Base-by-base conservation (phyloP, 2,888 invertebrate species). In the Xanthia icteritia region DNA sequence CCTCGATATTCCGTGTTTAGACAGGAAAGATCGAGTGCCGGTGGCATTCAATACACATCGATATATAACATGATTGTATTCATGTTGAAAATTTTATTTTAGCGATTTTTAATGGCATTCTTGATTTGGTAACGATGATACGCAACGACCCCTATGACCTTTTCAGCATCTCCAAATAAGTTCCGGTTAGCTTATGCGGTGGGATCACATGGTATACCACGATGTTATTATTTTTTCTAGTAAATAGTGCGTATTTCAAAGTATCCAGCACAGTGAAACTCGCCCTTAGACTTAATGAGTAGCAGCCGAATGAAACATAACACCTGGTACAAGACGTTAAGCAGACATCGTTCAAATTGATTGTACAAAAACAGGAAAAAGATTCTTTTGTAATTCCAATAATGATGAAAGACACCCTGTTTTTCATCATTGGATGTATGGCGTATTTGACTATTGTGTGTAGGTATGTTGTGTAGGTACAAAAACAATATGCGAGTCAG, bases 21-120 rank as follows among this genome's bases (percentile, higher is more conserved):
- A 93, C 91, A 91, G 89, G 80, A 85, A 90, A 93, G 92, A 93
- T 92, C 87, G 93, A 93, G 89, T 86, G 87, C 73, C 83, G 73
- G 66, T 73, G 72, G 71, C 72, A 83, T 84, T 86, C 66, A 86
- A 77, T 75, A 65, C 72, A 64, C 65, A 86, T 86, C 76, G 27
- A 61, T 65, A n/a, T 48, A n/a, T 66, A 66, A 69, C 27, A 73
- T 71, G 15, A 45, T 54, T 77, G 61, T 61, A 68, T 58, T 56
- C 67, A 42, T 31, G 15, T 54, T 65, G 39, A 71, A 77, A 51
- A 75, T 31, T 66, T 31, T 45, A 68, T 45, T 77, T 48, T 65
- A 66, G 17, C 20, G 23, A 58, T 76, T 69, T 85, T 80, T 85
- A n/a, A 68, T 67, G 5, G 58, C 39, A 64, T 42, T 39, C 9